A percentile compares a stretch with the other conserved stretches of the same genome.
These are phyloP conservation scores for Orbicella faveolata DNA, from an alignment of 64 coral and sea anemone species.

Conservation along the genomic window DNA sequence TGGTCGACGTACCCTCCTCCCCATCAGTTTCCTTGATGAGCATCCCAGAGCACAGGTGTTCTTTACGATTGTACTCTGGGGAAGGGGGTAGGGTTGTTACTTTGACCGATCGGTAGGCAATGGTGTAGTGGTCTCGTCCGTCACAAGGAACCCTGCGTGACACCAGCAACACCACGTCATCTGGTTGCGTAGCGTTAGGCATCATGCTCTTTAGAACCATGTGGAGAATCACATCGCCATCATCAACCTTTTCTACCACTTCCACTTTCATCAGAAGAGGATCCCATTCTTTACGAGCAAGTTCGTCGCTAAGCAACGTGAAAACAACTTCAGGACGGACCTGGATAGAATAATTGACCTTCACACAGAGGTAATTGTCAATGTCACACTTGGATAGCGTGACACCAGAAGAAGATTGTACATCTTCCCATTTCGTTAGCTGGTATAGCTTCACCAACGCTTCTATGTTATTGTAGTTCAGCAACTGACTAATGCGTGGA, in stretches of 20 bases:
- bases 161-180: constrained; percentile 70
- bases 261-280: constrained; percentile 43
- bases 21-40: constrained; percentile 48
- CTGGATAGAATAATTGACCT: constrained; percentile 17
- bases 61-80: constrained; percentile 58
- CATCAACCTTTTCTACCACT: constrained; percentile 53
- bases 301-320: constrained; percentile 56
- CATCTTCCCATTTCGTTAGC: constrained; percentile 52
- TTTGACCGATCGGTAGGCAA: constrained; percentile 75
- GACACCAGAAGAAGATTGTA: constrained; percentile 20
- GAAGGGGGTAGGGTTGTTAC: constrained; percentile 35
- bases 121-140: constrained; percentile 56
- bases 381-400: constrained; percentile 58
- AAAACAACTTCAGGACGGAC: constrained; percentile 35
- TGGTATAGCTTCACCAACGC: constrained; percentile 65
- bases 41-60: constrained; percentile 68
- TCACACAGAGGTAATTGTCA: constrained; percentile 59
- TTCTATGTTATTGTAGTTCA: constrained; percentile 67
- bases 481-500: constrained; percentile 38
- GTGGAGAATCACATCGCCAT: constrained; percentile 65
- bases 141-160: constrained; percentile 57
- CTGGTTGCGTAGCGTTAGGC: constrained; percentile 42
- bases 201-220: constrained; percentile 35
- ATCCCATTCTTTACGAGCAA: constrained; percentile 60
- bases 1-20: constrained; percentile 2